A percentile compares a stretch with the other conserved stretches of the same genome.
phyloP scores from a whole-genome alignment of 2,797 vertebrate species.

The Bradypodion pumilum region DNA sequence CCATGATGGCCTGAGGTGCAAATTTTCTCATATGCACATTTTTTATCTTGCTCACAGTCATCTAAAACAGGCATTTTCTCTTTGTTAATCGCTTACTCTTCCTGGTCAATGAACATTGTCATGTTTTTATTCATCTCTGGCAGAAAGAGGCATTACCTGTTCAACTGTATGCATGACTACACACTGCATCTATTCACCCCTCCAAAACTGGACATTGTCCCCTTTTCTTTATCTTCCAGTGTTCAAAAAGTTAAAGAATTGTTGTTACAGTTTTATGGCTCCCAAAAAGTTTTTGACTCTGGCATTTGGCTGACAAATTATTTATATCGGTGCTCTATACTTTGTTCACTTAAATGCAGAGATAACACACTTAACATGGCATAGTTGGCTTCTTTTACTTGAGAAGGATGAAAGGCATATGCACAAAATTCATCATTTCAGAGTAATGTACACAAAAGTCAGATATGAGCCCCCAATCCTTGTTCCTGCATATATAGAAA shows the following conservation, averaged over 20 bases:
- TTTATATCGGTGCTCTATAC: background rate
- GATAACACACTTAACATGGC: too few species aligned
- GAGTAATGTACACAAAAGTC: too few species aligned
- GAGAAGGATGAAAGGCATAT: background rate
- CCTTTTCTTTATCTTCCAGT: too few species aligned
- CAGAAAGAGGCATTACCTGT: background rate
- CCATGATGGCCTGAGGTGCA: background rate
- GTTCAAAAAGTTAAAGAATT: too few species aligned
- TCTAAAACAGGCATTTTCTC: background rate
- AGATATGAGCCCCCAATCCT: too few species aligned
- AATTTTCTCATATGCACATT: background rate
- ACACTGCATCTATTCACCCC: too few species aligned
- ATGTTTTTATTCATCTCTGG: background rate
- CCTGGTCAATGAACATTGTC: background rate
- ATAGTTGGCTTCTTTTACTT: background rate
- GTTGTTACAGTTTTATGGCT: too few species aligned
- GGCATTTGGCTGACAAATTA: background rate
- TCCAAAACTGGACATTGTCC: too few species aligned
- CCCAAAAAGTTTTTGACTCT: background rate
- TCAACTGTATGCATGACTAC: too few species aligned
- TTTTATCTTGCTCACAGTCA: background rate
- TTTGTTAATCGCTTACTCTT: background rate
- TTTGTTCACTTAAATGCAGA: background rate
- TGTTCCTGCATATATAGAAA: too few species aligned
- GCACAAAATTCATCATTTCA: too few species aligned